These are phyloP conservation scores for Heloderma charlesbogerti DNA, from an alignment of 2,113 vertebrate species.

Conservation along the genomic window DNA sequence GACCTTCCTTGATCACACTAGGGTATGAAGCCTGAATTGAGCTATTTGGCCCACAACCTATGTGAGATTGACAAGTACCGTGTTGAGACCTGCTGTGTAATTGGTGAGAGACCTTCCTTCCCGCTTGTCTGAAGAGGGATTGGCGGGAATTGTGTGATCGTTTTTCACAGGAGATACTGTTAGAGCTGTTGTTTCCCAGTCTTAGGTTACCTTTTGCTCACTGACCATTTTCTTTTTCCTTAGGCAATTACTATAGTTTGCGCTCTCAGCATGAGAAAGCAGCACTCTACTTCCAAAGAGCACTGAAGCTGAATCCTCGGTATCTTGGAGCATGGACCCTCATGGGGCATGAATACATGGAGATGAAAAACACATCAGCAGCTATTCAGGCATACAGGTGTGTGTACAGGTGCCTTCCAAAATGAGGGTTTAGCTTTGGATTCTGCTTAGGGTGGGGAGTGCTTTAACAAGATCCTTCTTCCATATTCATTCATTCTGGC, in stretches of 20 bases:
- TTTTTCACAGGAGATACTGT: neutral
- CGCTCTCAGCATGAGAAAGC: conserved; percentile 98
- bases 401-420: neutral
- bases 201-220: neutral
- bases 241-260: conserved; percentile 97
- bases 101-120: conserved; percentile 82
- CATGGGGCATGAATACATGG: conserved; percentile 99
- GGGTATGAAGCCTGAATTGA: conserved; percentile 98
- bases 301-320: conserved; percentile 95
- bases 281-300: conserved; percentile 97
- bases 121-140: neutral
- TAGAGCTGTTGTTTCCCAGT: neutral
- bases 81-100: conserved; percentile 98
- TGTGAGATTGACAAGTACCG: conserved; percentile 99
- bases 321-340: conserved; percentile 98
- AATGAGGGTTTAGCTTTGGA: neutral
- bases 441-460: neutral
- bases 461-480: neutral
- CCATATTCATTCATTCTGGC: neutral
- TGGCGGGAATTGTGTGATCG: neutral
- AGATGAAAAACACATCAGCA: conserved; percentile 99
- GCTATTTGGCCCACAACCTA: conserved; percentile 96
- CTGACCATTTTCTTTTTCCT: conserved; percentile 57
- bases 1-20: conserved; percentile 67
- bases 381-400: conserved; percentile 97